Percentiles rank a stretch among this genome's conserved stretches.
These are phyloP conservation scores for Orthosia cruda DNA, from an alignment of 2,888 invertebrate genomes.

Conservation along the genomic window DNA sequence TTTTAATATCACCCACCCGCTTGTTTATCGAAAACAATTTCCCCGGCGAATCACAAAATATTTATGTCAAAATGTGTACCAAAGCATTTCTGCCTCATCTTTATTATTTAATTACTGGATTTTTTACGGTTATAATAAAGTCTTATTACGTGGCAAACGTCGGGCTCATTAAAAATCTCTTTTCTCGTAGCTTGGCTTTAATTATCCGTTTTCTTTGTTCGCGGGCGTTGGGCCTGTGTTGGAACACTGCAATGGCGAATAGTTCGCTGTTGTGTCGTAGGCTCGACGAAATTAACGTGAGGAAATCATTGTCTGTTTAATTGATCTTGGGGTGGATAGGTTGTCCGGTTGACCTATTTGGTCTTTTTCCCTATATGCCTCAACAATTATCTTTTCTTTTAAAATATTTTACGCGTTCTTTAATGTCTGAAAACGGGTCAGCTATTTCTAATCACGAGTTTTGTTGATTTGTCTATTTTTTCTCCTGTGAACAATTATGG, in stretches of 20 bases:
- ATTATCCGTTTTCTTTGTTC: slow-evolving; percentile 91
- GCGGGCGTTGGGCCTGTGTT: slow-evolving; percentile 80
- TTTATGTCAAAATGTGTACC: slow-evolving; percentile 57
- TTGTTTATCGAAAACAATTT: slow-evolving; percentile 29
- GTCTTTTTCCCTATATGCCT: too few relatives aligned
- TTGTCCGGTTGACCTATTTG: slow-evolving; percentile 26
- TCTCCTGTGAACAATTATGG: neutral
- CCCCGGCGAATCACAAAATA: slow-evolving; percentile 37
- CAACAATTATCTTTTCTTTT: too few relatives aligned
- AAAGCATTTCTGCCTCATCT: slow-evolving; percentile 60
- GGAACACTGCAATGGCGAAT: slow-evolving; percentile 80
- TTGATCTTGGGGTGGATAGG: slow-evolving; percentile 37
- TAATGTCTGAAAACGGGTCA: too few relatives aligned
- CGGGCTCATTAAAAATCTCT: slow-evolving; percentile 90
- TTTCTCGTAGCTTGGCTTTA: slow-evolving; percentile 88
- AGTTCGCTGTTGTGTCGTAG: slow-evolving; percentile 75
- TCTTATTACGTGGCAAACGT: slow-evolving; percentile 86
- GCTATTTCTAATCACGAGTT: too few relatives aligned
- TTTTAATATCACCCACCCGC: slow-evolving; percentile 24
- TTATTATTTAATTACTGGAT: slow-evolving; percentile 82
- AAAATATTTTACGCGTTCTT: too few relatives aligned
- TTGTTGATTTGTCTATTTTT: neutral
- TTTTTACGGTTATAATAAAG: slow-evolving; percentile 87
- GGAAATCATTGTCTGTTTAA: slow-evolving; percentile 49
- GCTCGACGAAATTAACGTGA: slow-evolving; percentile 65